Percentiles rank a stretch among this genome's conserved stretches.
phyloP scores from a whole-genome alignment of 2,888 invertebrate genomes.

The Plebejus anna region DNA sequence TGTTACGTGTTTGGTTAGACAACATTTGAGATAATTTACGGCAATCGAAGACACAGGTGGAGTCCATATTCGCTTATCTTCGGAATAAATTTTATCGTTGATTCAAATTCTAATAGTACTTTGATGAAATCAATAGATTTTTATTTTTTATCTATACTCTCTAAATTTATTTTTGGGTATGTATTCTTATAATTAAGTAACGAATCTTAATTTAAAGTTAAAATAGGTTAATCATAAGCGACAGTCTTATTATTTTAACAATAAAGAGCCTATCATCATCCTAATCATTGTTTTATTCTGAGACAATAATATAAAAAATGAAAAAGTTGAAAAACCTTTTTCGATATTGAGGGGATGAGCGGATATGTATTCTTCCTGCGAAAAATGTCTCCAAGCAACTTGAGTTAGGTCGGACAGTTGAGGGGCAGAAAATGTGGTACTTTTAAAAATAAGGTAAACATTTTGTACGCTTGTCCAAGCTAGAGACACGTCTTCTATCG shows the following conservation, averaged over 20 bases:
- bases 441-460: conserved; percentile 20
- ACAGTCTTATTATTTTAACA: background rate
- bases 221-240: too few species aligned
- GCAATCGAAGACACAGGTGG: background rate
- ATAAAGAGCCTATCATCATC: background rate
- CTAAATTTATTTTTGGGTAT: too few species aligned
- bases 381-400: conserved; percentile 43
- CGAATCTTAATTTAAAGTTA: too few species aligned
- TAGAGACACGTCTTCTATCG: background rate
- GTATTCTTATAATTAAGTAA: too few species aligned
- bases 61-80: conserved; percentile 2
- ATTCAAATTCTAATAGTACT: background rate
- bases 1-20: conserved; percentile 1
- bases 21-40: background rate
- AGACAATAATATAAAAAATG: background rate
- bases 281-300: background rate
- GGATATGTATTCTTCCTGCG: conserved; percentile 22
- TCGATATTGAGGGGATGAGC: background rate
- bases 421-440: conserved; percentile 21
- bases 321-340: conserved; percentile 23
- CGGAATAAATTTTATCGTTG: background rate
- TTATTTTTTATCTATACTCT: too few species aligned
- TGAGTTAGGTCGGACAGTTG: conserved; percentile 53
- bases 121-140: background rate
- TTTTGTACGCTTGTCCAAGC: background rate